phyloP scores from a whole-genome alignment of 2,113 vertebrate species.

The Willisornis vidua region DNA sequence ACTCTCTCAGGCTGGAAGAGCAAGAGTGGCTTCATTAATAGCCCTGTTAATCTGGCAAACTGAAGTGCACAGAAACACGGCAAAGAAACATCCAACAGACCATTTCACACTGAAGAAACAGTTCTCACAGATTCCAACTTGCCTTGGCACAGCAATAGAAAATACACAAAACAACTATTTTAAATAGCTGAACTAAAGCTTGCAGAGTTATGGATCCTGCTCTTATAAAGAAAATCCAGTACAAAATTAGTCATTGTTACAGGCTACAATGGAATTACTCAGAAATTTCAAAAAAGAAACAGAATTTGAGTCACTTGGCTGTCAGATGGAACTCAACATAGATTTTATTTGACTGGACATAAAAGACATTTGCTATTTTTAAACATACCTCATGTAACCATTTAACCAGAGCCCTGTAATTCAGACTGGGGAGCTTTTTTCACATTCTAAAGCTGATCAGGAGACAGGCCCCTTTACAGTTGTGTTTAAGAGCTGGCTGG shows the following conservation, averaged over 20 bases:
- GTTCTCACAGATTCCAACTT: constrained; percentile 46
- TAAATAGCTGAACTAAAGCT: constrained; percentile 7
- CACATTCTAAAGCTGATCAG: constrained; percentile 6
- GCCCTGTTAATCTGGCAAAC: constrained; percentile 58
- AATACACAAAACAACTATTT: neutral
- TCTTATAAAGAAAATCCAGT: constrained; percentile 4
- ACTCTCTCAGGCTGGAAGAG: constrained; percentile 29
- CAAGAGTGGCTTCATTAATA: constrained; percentile 47
- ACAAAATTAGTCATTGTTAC: neutral
- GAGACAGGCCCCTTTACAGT: neutral
- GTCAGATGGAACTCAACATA: constrained; percentile 38
- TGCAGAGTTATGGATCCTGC: neutral
- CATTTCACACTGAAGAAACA: constrained; percentile 25
- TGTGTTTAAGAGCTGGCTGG: neutral
- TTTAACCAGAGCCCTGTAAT: constrained; percentile 52
- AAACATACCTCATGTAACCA: constrained; percentile 28
- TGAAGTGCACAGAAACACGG: constrained; percentile 38
- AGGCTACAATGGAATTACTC: neutral
- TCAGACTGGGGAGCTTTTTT: constrained; percentile 17
- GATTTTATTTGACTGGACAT: constrained; percentile 52
- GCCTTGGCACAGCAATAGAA: neutral
- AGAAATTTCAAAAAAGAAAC: neutral
- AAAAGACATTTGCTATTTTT: constrained; percentile 58
- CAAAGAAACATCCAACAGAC: constrained; percentile 25
- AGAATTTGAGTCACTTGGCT: constrained; percentile 27